These are phyloP conservation scores for Lordiphosa fenestrarum DNA, from an alignment of 2,888 invertebrate species.

Conservation along the genomic window DNA sequence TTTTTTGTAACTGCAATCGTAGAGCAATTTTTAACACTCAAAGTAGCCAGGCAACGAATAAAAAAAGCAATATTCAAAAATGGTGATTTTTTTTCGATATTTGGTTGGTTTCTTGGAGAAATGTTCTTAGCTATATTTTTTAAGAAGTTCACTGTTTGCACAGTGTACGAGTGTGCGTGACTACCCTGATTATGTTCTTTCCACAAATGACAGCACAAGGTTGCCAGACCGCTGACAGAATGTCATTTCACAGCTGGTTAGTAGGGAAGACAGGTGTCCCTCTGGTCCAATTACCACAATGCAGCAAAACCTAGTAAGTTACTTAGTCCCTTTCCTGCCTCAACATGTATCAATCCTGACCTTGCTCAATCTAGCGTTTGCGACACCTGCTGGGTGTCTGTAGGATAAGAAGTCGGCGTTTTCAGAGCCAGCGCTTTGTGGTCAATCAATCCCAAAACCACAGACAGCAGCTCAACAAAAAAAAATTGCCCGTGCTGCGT, in stretches of 20 bases:
- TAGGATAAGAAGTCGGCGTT: not conserved
- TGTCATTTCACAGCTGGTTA: not conserved
- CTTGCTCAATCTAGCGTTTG: not conserved
- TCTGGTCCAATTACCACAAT: not conserved
- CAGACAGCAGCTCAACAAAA: not conserved
- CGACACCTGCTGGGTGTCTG: constrained; percentile 12
- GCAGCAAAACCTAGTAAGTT: constrained; percentile 17
- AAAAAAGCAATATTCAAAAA: constrained; percentile 22
- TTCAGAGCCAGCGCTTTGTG: constrained; percentile 24
- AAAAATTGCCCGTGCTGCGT: constrained; percentile 13
- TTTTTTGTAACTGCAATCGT: constrained; percentile 48
- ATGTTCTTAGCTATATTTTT: no score
- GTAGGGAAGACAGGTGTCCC: constrained; percentile 9
- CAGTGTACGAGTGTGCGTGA: no score
- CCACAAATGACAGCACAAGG: no score
- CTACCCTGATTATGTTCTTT: no score
- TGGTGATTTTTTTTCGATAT: no score
- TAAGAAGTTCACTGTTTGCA: no score
- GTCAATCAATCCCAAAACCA: not conserved
- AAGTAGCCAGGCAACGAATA: constrained; percentile 70
- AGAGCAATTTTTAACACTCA: constrained; percentile 54
- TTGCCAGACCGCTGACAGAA: no score
- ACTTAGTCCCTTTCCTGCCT: fast-evolving
- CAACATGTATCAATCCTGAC: not conserved
- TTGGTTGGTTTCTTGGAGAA: no score